Percentiles rank a stretch among this genome's conserved stretches.
These are phyloP conservation scores for Piprites chloris DNA, from an alignment of 2,113 vertebrate genomes.

Conservation along the genomic window DNA sequence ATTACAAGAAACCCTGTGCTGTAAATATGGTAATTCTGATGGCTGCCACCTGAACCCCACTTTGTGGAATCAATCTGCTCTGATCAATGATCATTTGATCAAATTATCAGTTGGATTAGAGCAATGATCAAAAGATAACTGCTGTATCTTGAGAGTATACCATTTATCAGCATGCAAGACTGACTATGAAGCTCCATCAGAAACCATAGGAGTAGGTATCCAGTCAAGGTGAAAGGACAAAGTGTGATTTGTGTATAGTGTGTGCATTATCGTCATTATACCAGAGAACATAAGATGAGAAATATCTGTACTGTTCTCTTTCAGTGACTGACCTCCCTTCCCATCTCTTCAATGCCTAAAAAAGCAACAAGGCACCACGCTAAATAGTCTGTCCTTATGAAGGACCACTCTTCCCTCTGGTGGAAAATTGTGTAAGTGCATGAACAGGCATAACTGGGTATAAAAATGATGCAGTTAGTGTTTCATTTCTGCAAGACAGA, in stretches of 20 bases:
- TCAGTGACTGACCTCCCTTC: not conserved
- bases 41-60: not conserved
- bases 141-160: not conserved
- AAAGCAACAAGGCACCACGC: not conserved
- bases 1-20: not conserved
- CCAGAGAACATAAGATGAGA: not conserved
- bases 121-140: not conserved
- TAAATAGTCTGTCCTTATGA: not conserved
- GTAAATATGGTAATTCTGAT: not conserved
- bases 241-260: not conserved
- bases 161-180: not conserved
- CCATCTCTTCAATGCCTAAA: not conserved
- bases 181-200: not conserved
- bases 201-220: not conserved
- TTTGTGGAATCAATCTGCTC: not conserved
- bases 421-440: conserved; percentile 57
- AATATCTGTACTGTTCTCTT: not conserved
- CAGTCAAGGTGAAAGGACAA: not conserved
- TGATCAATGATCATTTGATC: not conserved
- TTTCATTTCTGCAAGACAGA: not conserved
- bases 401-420: conserved; percentile 71
- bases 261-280: not conserved
- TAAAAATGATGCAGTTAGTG: too few species aligned
- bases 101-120: not conserved
- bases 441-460: rapidly evolving